Conservation (phyloP, 2,797 vertebrate genomes). For the Amblyraja radiata region DNA sequence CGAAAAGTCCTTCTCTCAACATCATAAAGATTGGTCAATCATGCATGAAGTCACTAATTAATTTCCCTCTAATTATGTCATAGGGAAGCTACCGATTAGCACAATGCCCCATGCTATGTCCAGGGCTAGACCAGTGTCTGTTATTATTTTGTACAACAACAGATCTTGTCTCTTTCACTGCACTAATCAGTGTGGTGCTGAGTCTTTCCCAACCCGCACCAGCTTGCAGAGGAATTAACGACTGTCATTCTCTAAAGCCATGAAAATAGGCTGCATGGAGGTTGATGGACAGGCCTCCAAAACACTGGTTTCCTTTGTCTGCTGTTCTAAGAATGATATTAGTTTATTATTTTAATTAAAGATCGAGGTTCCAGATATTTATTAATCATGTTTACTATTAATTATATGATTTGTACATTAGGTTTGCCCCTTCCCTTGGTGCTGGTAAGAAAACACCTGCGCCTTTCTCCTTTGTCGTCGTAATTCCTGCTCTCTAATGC, state of each 20-base stretch:
- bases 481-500: background rate
- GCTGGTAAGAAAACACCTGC: background rate
- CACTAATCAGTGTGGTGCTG: background rate
- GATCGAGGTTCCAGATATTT: background rate
- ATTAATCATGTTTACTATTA: constrained; percentile 2
- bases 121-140: background rate
- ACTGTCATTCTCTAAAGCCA: constrained; percentile 2
- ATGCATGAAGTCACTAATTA: constrained; percentile 22
- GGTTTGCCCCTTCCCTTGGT: background rate
- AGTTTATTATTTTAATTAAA: constrained; percentile 11
- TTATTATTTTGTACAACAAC: constrained; percentile 12
- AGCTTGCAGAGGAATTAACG: constrained; percentile 8
- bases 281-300: background rate
- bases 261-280: background rate
- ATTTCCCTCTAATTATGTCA: constrained; percentile 24
- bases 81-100: constrained; percentile 4
- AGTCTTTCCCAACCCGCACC: background rate
- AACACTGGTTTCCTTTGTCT: background rate
- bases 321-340: background rate
- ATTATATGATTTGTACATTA: background rate
- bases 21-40: constrained; percentile 14
- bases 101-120: constrained; percentile 20
- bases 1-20: background rate
- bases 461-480: background rate
- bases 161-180: background rate